Evolutionary conservation across 2,888 invertebrate species (phyloP).

Genomic region (Craniophora ligustri): DNA sequence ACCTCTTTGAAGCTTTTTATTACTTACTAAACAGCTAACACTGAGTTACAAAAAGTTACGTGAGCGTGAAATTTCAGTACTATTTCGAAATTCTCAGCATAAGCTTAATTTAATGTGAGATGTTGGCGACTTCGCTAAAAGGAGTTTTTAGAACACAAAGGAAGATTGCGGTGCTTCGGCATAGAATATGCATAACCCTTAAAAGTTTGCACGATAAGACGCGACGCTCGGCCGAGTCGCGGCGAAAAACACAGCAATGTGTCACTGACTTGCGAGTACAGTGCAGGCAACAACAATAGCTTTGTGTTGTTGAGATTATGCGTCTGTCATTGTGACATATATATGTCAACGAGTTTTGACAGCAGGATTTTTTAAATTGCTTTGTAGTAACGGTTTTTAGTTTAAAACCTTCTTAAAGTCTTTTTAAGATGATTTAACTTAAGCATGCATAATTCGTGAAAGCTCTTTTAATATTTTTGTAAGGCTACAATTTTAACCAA

Average conservation of each 20-base stretch:
- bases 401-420: too few species aligned
- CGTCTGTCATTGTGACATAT: too few species aligned
- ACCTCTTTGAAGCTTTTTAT: too few species aligned
- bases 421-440: too few species aligned
- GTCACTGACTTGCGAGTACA: conserved; percentile 18
- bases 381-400: too few species aligned
- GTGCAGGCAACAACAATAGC: conserved; percentile 1
- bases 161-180: conserved; percentile 23
- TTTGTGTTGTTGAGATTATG: conserved; percentile 3
- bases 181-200: conserved; percentile 41
- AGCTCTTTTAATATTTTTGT: too few species aligned
- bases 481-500: too few species aligned
- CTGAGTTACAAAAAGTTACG: conserved; percentile 18
- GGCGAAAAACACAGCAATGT: conserved; percentile 20
- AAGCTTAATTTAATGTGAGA: conserved; percentile 21
- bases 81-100: conserved; percentile 21
- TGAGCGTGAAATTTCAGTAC: conserved; percentile 19
- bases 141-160: conserved; percentile 30
- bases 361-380: too few species aligned
- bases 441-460: too few species aligned
- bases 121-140: conserved; percentile 22
- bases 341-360: too few species aligned
- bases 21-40: conserved; percentile 8
- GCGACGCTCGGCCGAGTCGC: neutral
- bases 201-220: conserved; percentile 41